phyloP scores from a whole-genome alignment of 1,140 invertebrate species.

The Manduca sexta region DNA sequence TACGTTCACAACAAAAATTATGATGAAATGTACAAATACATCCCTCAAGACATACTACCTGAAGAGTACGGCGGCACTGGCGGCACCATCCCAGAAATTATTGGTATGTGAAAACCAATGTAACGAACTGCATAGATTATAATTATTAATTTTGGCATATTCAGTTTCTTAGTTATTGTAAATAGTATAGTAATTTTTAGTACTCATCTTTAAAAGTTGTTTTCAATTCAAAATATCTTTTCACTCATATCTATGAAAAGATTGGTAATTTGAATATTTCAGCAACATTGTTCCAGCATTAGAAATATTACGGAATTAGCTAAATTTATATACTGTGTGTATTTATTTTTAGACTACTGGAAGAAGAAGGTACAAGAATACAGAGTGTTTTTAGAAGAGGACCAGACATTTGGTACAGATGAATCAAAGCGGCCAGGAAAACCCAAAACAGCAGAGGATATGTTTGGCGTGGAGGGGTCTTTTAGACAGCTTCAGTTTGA shows the following conservation, averaged over 20 bases:
- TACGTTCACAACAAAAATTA: slow-evolving; percentile 44
- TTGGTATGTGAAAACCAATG: too few relatives aligned
- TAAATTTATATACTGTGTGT: background rate
- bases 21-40: slow-evolving; percentile 53
- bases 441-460: slow-evolving; percentile 71
- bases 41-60: slow-evolving; percentile 60
- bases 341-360: slow-evolving; percentile 56
- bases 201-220: too few relatives aligned
- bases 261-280: too few relatives aligned
- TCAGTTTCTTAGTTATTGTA: too few relatives aligned
- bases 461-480: slow-evolving; percentile 77
- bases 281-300: too few relatives aligned
- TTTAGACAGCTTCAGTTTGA: slow-evolving; percentile 73
- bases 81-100: slow-evolving; percentile 49
- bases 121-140: too few relatives aligned
- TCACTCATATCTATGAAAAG: too few relatives aligned
- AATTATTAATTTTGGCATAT: too few relatives aligned
- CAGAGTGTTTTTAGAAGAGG: slow-evolving; percentile 71
- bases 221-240: too few relatives aligned
- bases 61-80: slow-evolving; percentile 62
- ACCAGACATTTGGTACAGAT: slow-evolving; percentile 71
- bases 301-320: background rate
- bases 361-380: slow-evolving; percentile 68
- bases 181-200: too few relatives aligned
- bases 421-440: slow-evolving; percentile 75